Base-by-base conservation (phyloP, 2,113 vertebrate genomes). In the Halichoerus grypus region DNA sequence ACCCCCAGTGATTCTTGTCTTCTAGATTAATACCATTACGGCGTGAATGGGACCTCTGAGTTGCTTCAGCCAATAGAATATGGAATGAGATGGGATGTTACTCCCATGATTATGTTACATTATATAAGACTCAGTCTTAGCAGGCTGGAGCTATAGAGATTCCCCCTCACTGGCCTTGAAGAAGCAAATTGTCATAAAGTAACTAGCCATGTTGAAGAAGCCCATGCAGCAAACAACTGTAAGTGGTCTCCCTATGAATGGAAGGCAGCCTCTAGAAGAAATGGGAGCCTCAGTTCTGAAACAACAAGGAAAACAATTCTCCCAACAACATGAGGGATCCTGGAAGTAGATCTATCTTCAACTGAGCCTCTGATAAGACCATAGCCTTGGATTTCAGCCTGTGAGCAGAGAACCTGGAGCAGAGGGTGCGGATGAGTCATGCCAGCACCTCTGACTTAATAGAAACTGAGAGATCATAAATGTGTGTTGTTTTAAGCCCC, bases 1-100 rank as follows among this genome's bases (percentile, higher is more conserved):
- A 26, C 0, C 15, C 2, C 4, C 24, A 14, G 2, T 5, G 7
- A 83, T 63, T 77, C 10, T 21, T 42, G 1, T 39, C 10, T 14
- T 55, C 33, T 22, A 28, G 33, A 7, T 24, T 18, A 21, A 65
- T 4, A 22, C 4, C 59, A 1, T 15, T 6, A 10, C 2, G 11
- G 12, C 21, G 19, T 9, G 9, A 5, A 4, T 55, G 12, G 53
- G 2, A 61, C 13, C 42, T 22, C 8, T 1, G 21, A 42, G 4
- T 22, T 7, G 39, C 15, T 59, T 83, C 26, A 53, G 36, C 69
- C 33, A 53, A 9, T 0, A 57, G 53, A 49, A 49, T 21, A 72
- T 3, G 28, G 28, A n/a, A 19, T 19, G 53, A 16, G 26, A 36
- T n/a, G 51, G 14, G 14, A 24, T 28, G 65, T 36, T 21, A 5